Conservation (phyloP, 2,888 invertebrate genomes). For the Seira sanloemensis region DNA sequence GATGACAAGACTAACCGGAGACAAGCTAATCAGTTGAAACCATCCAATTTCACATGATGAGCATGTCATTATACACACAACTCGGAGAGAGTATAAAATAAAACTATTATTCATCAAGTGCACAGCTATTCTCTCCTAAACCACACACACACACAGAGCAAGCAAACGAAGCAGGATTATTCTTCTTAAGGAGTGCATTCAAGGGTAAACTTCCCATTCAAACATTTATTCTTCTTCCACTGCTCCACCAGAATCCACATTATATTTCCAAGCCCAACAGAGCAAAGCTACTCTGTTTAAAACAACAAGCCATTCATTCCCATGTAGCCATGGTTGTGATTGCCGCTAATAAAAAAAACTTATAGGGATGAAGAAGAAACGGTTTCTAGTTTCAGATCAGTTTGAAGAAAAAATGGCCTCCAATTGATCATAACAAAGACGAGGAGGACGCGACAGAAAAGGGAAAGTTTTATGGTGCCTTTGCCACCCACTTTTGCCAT, state of each 20-base stretch:
- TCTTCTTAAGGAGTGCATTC: background rate
- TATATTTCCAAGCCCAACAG: background rate
- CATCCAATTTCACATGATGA: slow-evolving; percentile 65
- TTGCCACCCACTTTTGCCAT: slow-evolving; percentile 27
- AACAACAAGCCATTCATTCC: background rate
- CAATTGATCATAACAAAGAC: slow-evolving; percentile 54
- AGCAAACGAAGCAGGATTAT: background rate
- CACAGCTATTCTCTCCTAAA: background rate
- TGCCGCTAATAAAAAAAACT: too few species aligned
- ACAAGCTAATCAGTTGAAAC: slow-evolving; percentile 64
- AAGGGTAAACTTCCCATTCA: background rate
- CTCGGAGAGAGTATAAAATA: too few species aligned
- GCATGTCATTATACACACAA: slow-evolving; percentile 57
- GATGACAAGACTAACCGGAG: slow-evolving; percentile 64
- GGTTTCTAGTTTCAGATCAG: slow-evolving; percentile 32
- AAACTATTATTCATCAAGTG: too few species aligned
- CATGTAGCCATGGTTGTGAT: too few species aligned
- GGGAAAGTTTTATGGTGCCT: slow-evolving; percentile 59
- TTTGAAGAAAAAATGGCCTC: slow-evolving; percentile 42
- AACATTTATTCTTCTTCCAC: too few species aligned
- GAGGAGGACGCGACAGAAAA: slow-evolving; percentile 57
- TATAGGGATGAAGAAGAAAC: too few species aligned
- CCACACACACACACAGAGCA: background rate
- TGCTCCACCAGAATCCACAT: background rate
- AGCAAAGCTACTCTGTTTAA: background rate